Evolutionary conservation across 2,113 vertebrate species (phyloP), one percentile per base, ranked within the genome.

Genomic region (Sisor rabdophorus): DNA sequence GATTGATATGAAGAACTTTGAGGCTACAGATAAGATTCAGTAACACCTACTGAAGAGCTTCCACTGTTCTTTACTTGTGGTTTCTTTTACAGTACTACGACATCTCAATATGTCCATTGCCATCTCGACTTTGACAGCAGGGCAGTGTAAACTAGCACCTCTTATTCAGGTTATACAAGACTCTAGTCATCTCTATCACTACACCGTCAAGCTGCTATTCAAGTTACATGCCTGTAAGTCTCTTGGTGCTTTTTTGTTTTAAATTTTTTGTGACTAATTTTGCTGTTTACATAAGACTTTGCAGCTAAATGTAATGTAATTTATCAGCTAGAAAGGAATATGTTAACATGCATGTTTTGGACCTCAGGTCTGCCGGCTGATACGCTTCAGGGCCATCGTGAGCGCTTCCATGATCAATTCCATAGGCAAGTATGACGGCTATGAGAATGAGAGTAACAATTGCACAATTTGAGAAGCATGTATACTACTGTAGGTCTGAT

Each of bases 141-240:
- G 97, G 73, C 97, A 99, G 89, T 99, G 97, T 86, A 94, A 96
- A 79, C 91, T 99, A 86, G 88, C 97, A 10, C 97, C 97, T 0
- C 96, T 99, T 77, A 97, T 98, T 88, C 97, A 98, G 88, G 97
- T 98, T 68, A 92, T 98, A 87, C 97, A 97, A 88, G 97, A 99
- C 91, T 95, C 93, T 85, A 99, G 97, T 86, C 96, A 94, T 73
- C 94, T 99, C 30, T 99, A 99, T 88, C 96, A 99, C 91, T 99
- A 96, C 86, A 90, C 92, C 0, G 97, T 99, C 87, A 98, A 97
- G 89, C 88, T 99, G 52, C 91, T 99, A 74, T 99, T 99, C 90
- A 95, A 97, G 83, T 93, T 99, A 71, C 97, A 99, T 54, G 90
- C 96, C 48, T 98, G 97, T 99, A 89, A 96, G 96, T 52, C 44